phyloP scores from a whole-genome alignment of 1,140 invertebrate genomes.

The Drosophila nasuta region DNA sequence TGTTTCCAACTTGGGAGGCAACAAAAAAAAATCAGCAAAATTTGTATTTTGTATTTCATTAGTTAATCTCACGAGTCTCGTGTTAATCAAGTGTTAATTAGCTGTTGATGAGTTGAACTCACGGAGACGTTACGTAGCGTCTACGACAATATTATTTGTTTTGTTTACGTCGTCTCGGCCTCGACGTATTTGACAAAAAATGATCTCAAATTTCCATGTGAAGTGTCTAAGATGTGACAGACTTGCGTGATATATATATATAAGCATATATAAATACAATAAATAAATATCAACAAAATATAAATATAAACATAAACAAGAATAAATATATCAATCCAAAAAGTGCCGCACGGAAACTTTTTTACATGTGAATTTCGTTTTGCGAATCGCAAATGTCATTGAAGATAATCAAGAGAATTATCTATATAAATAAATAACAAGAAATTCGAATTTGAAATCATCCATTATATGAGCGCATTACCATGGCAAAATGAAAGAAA shows the following conservation, averaged over 20 bases:
- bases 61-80: conserved; percentile 27
- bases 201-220: conserved; percentile 28
- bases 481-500: conserved; percentile 29
- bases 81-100: conserved; percentile 72
- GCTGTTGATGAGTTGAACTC: conserved; percentile 46
- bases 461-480: conserved; percentile 46
- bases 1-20: conserved; percentile 18
- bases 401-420: conserved; percentile 53
- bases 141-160: conserved; percentile 63
- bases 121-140: conserved; percentile 61
- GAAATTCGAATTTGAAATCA: conserved; percentile 14
- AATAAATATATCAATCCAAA: conserved; percentile 35
- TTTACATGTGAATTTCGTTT: conserved; percentile 43
- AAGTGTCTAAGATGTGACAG: background rate
- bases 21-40: background rate
- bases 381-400: conserved; percentile 43
- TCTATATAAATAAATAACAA: conserved; percentile 58
- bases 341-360: conserved; percentile 47
- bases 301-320: conserved; percentile 20
- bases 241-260: background rate
- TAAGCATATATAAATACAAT: conserved; percentile 35
- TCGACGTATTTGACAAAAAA: background rate
- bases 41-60: conserved; percentile 25
- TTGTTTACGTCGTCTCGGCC: conserved; percentile 37
- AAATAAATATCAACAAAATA: conserved; percentile 51